A percentile compares a stretch with the other conserved stretches of the same genome.
Conservation (phyloP, 2,888 invertebrate species). For the Rhagonycha fulva region DNA sequence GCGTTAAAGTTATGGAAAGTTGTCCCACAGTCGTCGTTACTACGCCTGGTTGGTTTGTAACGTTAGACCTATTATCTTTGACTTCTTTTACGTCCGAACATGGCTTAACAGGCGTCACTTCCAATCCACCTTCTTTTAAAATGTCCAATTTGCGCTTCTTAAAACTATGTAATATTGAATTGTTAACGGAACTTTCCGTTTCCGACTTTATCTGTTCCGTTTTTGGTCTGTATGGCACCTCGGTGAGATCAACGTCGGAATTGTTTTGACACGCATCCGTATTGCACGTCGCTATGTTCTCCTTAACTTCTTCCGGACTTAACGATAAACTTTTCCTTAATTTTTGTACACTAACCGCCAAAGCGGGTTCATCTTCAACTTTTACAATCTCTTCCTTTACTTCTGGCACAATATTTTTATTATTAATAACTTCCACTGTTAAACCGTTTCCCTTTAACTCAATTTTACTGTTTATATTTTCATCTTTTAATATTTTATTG, state of each 20-base stretch:
- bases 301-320: slow-evolving; percentile 55
- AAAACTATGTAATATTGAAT: slow-evolving; percentile 55
- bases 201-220: slow-evolving; percentile 67
- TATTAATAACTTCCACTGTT: slow-evolving; percentile 19
- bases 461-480: slow-evolving; percentile 7
- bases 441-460: slow-evolving; percentile 9
- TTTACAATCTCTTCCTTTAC: background rate
- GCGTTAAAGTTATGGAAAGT: slow-evolving; percentile 31
- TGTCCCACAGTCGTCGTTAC: slow-evolving; percentile 28
- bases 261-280: slow-evolving; percentile 27
- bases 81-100: slow-evolving; percentile 8
- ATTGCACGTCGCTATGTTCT: slow-evolving; percentile 59
- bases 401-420: background rate
- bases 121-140: slow-evolving; percentile 73
- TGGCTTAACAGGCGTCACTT: slow-evolving; percentile 62
- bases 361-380: background rate
- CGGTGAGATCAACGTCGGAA: slow-evolving; percentile 43
- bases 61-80: slow-evolving; percentile 48
- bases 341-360: background rate
- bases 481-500: slow-evolving; percentile 3
- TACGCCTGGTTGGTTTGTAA: slow-evolving; percentile 43
- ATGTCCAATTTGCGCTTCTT: slow-evolving; percentile 76
- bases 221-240: slow-evolving; percentile 65
- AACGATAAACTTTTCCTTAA: background rate
- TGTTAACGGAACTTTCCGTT: slow-evolving; percentile 38